Evolutionary conservation across 2,888 invertebrate genomes (phyloP).

Genomic region (Dryobotodes eremita): DNA sequence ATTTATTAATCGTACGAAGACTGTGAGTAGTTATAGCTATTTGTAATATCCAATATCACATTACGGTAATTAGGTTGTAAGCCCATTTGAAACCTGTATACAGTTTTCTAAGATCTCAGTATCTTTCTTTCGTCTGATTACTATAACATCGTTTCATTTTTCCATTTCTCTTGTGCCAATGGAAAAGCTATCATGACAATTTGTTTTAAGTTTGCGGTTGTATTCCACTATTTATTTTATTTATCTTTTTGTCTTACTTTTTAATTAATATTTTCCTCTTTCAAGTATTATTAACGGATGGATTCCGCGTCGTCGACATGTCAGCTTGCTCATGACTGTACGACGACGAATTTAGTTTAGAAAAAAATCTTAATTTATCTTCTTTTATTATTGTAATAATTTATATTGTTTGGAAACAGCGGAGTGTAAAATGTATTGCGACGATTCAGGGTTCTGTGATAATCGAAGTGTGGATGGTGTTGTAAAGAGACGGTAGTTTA

Average conservation of each 20-base stretch:
- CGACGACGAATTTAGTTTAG: slow-evolving; percentile 45
- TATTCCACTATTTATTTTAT: slow-evolving; percentile 82
- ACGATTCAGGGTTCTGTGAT: slow-evolving; percentile 85
- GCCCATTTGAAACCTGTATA: slow-evolving; percentile 81
- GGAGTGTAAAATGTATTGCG: slow-evolving; percentile 67
- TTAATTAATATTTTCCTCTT: slow-evolving; percentile 63
- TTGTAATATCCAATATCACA: slow-evolving; percentile 76
- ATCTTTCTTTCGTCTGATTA: slow-evolving; percentile 77
- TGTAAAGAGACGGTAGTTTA: slow-evolving; percentile 70
- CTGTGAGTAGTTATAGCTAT: slow-evolving; percentile 83
- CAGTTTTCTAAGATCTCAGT: slow-evolving; percentile 89
- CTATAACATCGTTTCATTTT: slow-evolving; percentile 71
- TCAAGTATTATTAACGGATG: slow-evolving; percentile 52
- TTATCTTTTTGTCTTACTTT: slow-evolving; percentile 67
- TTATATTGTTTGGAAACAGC: slow-evolving; percentile 73
- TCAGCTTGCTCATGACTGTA: slow-evolving; percentile 35
- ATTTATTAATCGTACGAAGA: slow-evolving; percentile 77
- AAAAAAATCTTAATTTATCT: slow-evolving; percentile 62
- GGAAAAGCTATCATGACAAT: slow-evolving; percentile 85
- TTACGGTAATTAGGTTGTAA: slow-evolving; percentile 73
- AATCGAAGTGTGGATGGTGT: slow-evolving; percentile 73
- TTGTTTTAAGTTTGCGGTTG: slow-evolving; percentile 75
- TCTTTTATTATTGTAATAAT: slow-evolving; percentile 63
- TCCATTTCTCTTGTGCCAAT: slow-evolving; percentile 86
- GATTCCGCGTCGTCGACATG: slow-evolving; percentile 46